Evolutionary conservation across 1,140 invertebrate genomes (phyloP).

Genomic region (Zelostemma sp.): DNA sequence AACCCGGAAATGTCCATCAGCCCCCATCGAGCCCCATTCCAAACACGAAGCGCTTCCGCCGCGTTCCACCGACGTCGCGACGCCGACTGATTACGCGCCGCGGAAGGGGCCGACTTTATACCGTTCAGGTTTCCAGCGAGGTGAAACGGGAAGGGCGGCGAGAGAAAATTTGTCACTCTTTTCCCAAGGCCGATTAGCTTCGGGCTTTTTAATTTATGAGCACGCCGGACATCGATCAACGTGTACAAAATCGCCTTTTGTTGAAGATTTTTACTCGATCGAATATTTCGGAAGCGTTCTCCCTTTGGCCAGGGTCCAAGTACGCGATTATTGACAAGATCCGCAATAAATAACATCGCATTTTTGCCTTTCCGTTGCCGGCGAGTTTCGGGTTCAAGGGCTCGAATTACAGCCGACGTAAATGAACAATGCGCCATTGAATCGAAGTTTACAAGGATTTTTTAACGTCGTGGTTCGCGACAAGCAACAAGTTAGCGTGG

Average conservation of each 20-base stretch:
- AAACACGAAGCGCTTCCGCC: background rate
- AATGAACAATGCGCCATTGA: too few species aligned
- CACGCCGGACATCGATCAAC: background rate
- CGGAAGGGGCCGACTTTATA: background rate
- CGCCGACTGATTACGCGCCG: conserved; percentile 51
- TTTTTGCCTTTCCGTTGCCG: too few species aligned
- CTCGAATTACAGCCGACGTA: too few species aligned
- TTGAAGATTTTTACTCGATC: too few species aligned
- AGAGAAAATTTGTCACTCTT: background rate
- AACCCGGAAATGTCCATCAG: conserved; percentile 67
- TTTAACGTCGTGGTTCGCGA: background rate
- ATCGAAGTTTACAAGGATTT: background rate
- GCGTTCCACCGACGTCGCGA: conserved; percentile 47
- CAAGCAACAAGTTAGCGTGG: too few species aligned
- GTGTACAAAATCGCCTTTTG: background rate
- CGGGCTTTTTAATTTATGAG: background rate
- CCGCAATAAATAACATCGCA: too few species aligned
- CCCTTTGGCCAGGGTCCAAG: too few species aligned
- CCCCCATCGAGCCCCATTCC: conserved; percentile 61
- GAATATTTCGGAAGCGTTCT: too few species aligned
- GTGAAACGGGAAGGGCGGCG: background rate
- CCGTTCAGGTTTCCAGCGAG: background rate
- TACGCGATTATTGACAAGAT: too few species aligned
- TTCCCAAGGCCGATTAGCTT: conserved; percentile 3
- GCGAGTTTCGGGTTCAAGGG: too few species aligned